Conservation (phyloP, 2,797 vertebrate species). For the Adelosebastes latens region DNA sequence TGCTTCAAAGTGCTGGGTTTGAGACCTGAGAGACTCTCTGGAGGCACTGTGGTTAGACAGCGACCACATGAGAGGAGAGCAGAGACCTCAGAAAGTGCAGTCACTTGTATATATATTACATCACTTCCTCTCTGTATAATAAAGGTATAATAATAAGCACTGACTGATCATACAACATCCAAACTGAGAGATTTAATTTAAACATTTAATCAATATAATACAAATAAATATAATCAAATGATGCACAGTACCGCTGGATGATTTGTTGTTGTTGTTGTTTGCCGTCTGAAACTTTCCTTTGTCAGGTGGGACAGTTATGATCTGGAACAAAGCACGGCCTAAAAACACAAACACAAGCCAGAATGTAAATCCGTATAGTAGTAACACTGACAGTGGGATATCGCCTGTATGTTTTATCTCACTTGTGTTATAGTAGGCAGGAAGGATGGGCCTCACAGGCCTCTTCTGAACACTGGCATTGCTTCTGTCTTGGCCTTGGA, state of each 20-base stretch:
- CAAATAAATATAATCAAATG: background rate
- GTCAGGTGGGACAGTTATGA: slow-evolving; percentile 67
- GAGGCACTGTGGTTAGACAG: slow-evolving; percentile 73
- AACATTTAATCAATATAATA: background rate
- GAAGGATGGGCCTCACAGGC: slow-evolving; percentile 76
- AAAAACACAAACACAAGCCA: slow-evolving; percentile 29
- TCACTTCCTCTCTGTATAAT: background rate
- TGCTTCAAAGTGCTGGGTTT: slow-evolving; percentile 96
- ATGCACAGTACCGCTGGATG: slow-evolving; percentile 49
- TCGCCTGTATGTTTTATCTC: background rate
- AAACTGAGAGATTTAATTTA: background rate
- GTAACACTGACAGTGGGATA: background rate
- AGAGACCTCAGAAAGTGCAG: slow-evolving; percentile 20
- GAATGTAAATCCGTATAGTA: background rate
- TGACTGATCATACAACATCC: background rate
- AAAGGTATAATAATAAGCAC: background rate
- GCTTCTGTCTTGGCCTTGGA: slow-evolving; percentile 36
- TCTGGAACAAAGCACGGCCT: slow-evolving; percentile 71
- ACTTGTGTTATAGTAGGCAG: slow-evolving; percentile 69
- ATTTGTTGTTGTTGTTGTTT: slow-evolving; percentile 47
- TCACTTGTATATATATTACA: background rate
- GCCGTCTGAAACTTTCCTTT: slow-evolving; percentile 49
- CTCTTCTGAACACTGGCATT: slow-evolving; percentile 40
- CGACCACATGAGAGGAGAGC: slow-evolving; percentile 41
- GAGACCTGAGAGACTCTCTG: slow-evolving; percentile 86